Conservation (phyloP, 2,797 vertebrate genomes). For the Tapera naevia region DNA sequence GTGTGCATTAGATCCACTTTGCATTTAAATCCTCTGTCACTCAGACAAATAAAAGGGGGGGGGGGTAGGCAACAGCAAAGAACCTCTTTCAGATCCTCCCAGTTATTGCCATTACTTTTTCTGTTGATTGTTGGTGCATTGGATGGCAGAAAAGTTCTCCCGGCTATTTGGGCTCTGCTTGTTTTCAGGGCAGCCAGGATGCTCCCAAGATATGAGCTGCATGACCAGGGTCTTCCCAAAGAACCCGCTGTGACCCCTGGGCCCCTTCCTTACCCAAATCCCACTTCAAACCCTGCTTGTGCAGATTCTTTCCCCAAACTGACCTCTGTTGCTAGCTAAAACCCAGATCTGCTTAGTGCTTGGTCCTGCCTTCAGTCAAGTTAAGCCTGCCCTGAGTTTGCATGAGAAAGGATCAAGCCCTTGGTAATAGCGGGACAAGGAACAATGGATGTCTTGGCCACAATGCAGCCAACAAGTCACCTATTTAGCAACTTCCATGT, state of each 20-base stretch:
- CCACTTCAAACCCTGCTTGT: background rate
- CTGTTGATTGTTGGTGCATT: background rate
- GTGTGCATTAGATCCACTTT: conserved; percentile 74
- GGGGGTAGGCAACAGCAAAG: background rate
- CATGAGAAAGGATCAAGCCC: background rate
- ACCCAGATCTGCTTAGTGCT: background rate
- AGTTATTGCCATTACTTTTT: conserved; percentile 19
- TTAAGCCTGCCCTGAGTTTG: background rate
- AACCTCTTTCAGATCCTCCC: conserved; percentile 46
- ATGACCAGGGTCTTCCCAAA: background rate
- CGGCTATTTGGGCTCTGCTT: background rate
- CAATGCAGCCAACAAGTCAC: background rate
- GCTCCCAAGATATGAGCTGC: background rate
- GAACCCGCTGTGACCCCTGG: background rate
- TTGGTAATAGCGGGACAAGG: background rate
- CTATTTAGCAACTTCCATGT: background rate
- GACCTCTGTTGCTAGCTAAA: background rate
- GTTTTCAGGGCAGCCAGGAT: background rate
- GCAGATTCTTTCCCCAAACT: background rate
- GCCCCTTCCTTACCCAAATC: background rate
- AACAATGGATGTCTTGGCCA: background rate
- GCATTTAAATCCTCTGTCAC: conserved; percentile 75
- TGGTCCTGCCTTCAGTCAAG: background rate
- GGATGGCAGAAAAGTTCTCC: background rate
- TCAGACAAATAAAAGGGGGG: conserved; percentile 43